Base-by-base conservation (phyloP, 2,888 invertebrate species). In the Dryobota labecula region DNA sequence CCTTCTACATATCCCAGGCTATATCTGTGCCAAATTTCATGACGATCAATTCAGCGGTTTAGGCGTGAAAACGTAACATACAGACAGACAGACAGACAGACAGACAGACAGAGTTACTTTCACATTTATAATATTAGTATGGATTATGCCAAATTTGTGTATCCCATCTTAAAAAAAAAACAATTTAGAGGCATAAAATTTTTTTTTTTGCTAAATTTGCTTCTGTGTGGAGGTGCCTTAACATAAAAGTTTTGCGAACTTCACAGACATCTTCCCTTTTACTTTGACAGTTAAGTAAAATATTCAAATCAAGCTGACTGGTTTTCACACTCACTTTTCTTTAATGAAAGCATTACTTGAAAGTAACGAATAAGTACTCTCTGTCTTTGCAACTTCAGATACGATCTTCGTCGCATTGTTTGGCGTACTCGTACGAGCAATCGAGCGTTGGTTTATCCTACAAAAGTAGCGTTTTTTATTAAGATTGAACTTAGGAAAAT, bases 271-370 rank as follows among this genome's bases (percentile, higher is more conserved):
- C n/a, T n/a, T 36, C 45, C 8, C 27, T 43, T 67, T 49, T 18
- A 7, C 18, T 27, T 49, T 41, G 24, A 56, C 36, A 61, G 20
- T 30, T 43, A 11, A 54, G 60, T 60, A 24, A 51, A 76, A 60
- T 45, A 41, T 56, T 56, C 41, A 33, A 45, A 33, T 4, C 13
- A 41, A 57, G 13, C 27, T 45, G 57, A 49, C 77, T 54, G 63
- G 43, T 41, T 61, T 60, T 64, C 41, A 61, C 36, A n/a, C 24
- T 27, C 24, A 54, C 11, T 60, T 58, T 60, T 61, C n/a, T 27
- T 54, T 20, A 36, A 38, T 49, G 13, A 64, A 75, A 47, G 8
- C 6, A 15, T 53, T 24, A 18, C n/a, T 5, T 56, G 2, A 57
- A 57, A 49, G 18, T 1, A 47, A 30, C 2, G 15, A 20, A 15